phyloP scores from a whole-genome alignment of 2,797 vertebrate genomes.

The Ibycter americanus region DNA sequence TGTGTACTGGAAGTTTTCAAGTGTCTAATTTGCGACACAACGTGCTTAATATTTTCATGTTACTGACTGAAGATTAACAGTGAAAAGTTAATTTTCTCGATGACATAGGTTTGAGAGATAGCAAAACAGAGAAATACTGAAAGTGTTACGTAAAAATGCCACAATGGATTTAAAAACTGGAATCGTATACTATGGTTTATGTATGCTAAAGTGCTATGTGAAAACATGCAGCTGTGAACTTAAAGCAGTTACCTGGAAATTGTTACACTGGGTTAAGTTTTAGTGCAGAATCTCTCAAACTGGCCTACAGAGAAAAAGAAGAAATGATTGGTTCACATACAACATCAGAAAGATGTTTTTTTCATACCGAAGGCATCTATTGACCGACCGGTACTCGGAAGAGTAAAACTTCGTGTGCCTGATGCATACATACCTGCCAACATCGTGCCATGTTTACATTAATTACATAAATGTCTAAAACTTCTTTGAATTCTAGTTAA shows the following conservation, averaged over 20 bases:
- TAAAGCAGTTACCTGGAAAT: not conserved
- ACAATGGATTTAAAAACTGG: not conserved
- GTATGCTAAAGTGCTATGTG: not conserved
- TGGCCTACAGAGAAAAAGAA: not conserved
- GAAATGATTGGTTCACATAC: not conserved
- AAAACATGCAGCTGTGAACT: not conserved
- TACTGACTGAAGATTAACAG: not conserved
- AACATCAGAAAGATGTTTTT: not conserved
- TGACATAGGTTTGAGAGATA: not conserved
- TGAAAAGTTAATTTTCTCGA: not conserved
- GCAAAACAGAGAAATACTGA: not conserved
- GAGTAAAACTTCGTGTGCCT: not conserved
- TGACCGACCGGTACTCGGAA: not conserved
- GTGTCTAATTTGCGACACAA: not conserved
- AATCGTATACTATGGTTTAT: not conserved
- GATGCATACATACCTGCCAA: not conserved
- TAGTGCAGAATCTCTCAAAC: not conserved
- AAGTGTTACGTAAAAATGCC: not conserved
- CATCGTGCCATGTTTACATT: not conserved
- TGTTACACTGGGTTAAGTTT: not conserved
- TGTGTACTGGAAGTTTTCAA: not conserved
- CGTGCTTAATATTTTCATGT: not conserved
- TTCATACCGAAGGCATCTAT: not conserved
- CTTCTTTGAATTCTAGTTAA: not conserved
- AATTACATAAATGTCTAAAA: not conserved